Base-by-base conservation (phyloP, 2,888 invertebrate species). In the Hyles lineata region DNA sequence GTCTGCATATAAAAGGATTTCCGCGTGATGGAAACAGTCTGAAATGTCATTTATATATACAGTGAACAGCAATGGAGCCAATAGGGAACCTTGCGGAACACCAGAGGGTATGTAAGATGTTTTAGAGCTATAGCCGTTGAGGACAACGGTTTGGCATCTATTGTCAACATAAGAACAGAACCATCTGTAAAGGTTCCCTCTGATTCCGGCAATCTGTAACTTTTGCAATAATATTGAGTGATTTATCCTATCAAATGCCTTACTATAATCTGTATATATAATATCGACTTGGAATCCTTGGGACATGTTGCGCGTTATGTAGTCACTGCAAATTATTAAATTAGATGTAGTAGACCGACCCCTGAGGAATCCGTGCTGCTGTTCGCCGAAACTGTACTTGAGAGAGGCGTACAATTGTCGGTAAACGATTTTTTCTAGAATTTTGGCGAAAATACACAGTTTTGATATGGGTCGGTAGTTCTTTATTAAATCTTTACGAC, bases 381-480 rank as follows among this genome's bases (percentile, higher is more conserved):
- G 15, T 50, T 25, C 32, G 17, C 50, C 50, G 50, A 73, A 52
- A 25, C 19, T 50, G 23, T 73, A 67, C 23, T 70, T 73, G 2
- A 71, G 43, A n/a, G 50, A 11, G 3, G 59, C 9, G 23, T 73
- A 71, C 2, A 71, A 17, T 59, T 71, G 73, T n/a, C 23, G 43
- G 23, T 72, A 50, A 19, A 70, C 70, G 8, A 62, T 72, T 63
- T 43, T 71, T 73, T 63, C 72, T 29, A 72, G 25, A 23, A 70
- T 72, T 70, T 60, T 73, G 55, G 70, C 71, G 21, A 73, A 71
- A 17, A 70, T 7, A 58, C 73, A 71, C 3, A 73, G 55, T 60
- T 73, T 75, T 0, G 75, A 75, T 6, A 73, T 72, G 2, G 70
- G 72, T 35, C 75, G 52, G 21, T 75, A 75, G 23, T 75, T 75